phyloP scores from a whole-genome alignment of 1,140 invertebrate genomes.

The Meloidogyne hapla region DNA sequence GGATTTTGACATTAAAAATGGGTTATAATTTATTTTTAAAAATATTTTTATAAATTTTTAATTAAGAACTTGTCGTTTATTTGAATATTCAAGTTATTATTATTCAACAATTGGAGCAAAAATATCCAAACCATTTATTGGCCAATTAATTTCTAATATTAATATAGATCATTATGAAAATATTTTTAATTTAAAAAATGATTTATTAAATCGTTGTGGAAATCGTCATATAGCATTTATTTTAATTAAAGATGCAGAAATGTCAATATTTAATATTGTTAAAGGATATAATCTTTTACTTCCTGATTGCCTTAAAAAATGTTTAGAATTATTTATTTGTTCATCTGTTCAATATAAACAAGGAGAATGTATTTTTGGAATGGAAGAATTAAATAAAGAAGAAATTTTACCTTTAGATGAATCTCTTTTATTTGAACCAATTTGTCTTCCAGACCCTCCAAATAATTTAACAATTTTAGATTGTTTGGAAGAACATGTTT shows the following conservation, averaged over 20 bases:
- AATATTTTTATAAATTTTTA: conserved; percentile 11
- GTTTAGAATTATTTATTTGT: conserved; percentile 45
- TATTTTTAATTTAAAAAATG: conserved; percentile 18
- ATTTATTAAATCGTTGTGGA: conserved; percentile 29
- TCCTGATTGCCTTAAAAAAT: conserved; percentile 30
- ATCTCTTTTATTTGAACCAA: conserved; percentile 47
- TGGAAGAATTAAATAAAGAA: conserved; percentile 25
- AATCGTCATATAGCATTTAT: conserved; percentile 41
- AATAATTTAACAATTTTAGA: conserved; percentile 23
- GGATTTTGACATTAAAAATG: conserved; percentile 20
- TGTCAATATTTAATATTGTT: conserved; percentile 18
- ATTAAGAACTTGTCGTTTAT: conserved; percentile 16
- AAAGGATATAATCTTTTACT: not conserved
- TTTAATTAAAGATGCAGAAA: conserved; percentile 40
- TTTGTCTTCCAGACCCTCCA: conserved; percentile 39
- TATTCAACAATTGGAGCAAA: not conserved
- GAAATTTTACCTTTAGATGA: conserved; percentile 28
- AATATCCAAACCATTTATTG: conserved; percentile 8
- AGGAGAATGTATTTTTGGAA: conserved; percentile 41
- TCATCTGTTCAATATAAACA: conserved; percentile 43
- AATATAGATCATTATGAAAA: conserved; percentile 46
- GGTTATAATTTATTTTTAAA: not conserved
- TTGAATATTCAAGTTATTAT: not conserved
- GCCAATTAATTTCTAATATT: conserved; percentile 21
- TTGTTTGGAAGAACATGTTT: conserved; percentile 47